Evolutionary conservation across 2,797 vertebrate species (phyloP).

Genomic region (Sebastes variabilis): DNA sequence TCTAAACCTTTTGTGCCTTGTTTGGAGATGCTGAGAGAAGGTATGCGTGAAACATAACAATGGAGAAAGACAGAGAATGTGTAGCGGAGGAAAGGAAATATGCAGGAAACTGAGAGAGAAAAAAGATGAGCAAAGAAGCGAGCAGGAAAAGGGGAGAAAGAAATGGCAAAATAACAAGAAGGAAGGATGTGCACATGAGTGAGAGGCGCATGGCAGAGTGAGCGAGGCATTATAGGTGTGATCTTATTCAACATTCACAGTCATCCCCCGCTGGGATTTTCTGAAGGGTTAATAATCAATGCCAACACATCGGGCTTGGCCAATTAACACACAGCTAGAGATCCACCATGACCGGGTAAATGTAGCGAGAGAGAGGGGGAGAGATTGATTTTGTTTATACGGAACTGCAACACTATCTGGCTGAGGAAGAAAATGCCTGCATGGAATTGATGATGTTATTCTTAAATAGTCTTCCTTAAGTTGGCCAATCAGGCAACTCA

Average conservation of each 20-base stretch:
- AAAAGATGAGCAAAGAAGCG: not conserved
- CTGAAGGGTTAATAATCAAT: constrained; percentile 60
- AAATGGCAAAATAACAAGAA: not conserved
- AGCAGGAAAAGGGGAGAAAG: not conserved
- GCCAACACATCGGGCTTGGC: constrained; percentile 22
- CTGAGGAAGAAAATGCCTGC: not conserved
- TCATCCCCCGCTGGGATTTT: constrained; percentile 32
- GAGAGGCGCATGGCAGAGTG: not conserved
- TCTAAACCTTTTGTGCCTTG: too few relatives aligned
- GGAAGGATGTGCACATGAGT: not conserved
- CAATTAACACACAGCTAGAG: constrained; percentile 63
- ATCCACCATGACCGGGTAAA: constrained; percentile 46
- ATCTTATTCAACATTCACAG: constrained; percentile 34
- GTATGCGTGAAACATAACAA: not conserved
- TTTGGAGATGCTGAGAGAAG: not conserved
- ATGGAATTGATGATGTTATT: constrained; percentile 24
- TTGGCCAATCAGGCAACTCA: constrained; percentile 6
- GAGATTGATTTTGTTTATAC: constrained; percentile 51
- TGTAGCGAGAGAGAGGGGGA: constrained; percentile 20
- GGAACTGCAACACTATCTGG: constrained; percentile 4
- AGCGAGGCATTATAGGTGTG: constrained; percentile 20
- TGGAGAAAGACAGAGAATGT: not conserved
- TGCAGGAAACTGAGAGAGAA: not conserved
- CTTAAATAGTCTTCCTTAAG: constrained; percentile 19
- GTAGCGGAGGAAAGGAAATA: not conserved